phyloP scores from a whole-genome alignment of 2,888 invertebrate species.

The Eueremaeus valkanovi region DNA sequence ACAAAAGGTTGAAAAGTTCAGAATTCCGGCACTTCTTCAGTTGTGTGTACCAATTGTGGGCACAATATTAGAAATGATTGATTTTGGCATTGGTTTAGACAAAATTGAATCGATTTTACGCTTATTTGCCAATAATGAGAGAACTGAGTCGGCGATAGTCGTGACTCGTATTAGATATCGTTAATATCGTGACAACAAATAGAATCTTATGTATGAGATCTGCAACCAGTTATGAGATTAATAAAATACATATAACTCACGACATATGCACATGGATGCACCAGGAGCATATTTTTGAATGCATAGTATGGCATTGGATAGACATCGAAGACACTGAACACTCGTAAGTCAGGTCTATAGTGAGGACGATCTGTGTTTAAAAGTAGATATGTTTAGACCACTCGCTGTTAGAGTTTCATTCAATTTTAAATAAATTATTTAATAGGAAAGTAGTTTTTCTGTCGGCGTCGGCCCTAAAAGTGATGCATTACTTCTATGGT shows the following conservation, averaged over 20 bases:
- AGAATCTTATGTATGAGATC: neutral
- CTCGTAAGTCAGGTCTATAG: neutral
- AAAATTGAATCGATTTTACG: constrained; percentile 9
- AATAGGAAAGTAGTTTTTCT: constrained; percentile 23
- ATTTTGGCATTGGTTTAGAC: neutral
- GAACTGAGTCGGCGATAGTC: neutral
- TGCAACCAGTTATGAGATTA: neutral
- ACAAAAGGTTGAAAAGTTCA: neutral
- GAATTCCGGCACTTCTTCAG: neutral
- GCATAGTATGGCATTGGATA: too few relatives aligned
- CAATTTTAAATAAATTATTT: constrained; percentile 24
- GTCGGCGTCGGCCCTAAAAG: constrained; percentile 17
- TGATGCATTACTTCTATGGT: constrained; percentile 12
- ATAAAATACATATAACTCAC: constrained; percentile 3
- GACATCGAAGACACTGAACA: too few relatives aligned
- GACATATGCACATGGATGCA: too few relatives aligned
- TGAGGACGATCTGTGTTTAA: neutral
- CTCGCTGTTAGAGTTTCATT: constrained; percentile 28
- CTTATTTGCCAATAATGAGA: neutral
- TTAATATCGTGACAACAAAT: constrained; percentile 26
- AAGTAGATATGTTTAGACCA: constrained; percentile 9
- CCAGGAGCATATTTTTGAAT: too few relatives aligned
- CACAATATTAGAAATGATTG: constrained; percentile 10
- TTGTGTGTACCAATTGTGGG: neutral
- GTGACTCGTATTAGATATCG: constrained; percentile 12